phyloP scores from a whole-genome alignment of 2,888 invertebrate genomes.

The Parnassius mnemosyne region DNA sequence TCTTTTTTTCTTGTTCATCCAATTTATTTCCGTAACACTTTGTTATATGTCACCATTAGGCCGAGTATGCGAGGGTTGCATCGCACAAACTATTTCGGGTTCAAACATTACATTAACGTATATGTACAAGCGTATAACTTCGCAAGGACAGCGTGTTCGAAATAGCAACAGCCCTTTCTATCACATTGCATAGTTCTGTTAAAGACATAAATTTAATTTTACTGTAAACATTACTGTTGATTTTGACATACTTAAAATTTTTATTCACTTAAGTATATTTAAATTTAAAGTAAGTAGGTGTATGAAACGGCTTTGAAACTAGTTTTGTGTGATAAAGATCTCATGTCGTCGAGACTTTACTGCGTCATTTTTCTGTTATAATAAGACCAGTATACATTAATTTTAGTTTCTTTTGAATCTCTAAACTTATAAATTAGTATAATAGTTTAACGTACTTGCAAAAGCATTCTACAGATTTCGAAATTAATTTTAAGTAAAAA shows the following conservation, averaged over 20 bases:
- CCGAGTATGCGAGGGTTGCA: slow-evolving; percentile 55
- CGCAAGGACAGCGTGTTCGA: slow-evolving; percentile 16
- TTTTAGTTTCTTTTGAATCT: too few species aligned
- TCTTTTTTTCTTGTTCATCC: slow-evolving; percentile 51
- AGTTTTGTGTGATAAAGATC: slow-evolving; percentile 20
- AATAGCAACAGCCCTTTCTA: slow-evolving; percentile 3
- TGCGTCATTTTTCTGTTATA: slow-evolving; percentile 3
- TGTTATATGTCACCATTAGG: slow-evolving; percentile 67
- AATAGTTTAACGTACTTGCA: neutral
- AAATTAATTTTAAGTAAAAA: neutral
- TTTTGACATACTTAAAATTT: too few species aligned
- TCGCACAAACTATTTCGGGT: slow-evolving; percentile 45
- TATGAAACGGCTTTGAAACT: slow-evolving; percentile 11
- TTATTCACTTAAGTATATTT: neutral
- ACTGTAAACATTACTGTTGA: neutral
- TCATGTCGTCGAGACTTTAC: slow-evolving; percentile 18
- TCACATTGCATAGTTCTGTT: too few species aligned
- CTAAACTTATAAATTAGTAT: too few species aligned
- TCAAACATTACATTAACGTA: slow-evolving; percentile 34
- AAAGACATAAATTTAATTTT: too few species aligned
- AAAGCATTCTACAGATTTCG: neutral
- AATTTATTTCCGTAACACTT: slow-evolving; percentile 69
- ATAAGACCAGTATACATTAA: neutral
- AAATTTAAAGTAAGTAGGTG: slow-evolving; percentile 16
- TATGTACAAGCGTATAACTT: slow-evolving; percentile 5